Conservation (phyloP, 2,113 vertebrate species). For the Lycocorax pyrrhopterus region DNA sequence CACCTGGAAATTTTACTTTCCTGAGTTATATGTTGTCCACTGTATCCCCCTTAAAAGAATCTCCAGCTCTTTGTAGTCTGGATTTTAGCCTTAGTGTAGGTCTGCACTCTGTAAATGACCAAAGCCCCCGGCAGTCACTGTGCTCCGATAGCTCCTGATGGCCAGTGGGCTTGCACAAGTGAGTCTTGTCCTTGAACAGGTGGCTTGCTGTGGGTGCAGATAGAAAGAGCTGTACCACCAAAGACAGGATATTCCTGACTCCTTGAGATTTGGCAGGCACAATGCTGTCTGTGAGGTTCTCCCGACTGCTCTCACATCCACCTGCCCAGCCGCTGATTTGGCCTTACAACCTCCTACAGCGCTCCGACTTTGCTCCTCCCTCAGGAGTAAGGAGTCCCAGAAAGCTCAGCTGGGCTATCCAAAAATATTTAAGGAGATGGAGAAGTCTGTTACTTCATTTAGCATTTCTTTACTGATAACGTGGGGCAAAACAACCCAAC, state of each 20-base stretch:
- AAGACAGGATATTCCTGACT: neutral
- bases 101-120: neutral
- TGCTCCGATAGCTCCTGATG: accelerated
- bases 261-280: neutral
- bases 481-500: neutral
- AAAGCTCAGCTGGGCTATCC: neutral
- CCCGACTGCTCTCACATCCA: neutral
- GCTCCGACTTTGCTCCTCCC: accelerated
- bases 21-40: neutral
- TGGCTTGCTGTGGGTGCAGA: neutral
- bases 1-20: neutral
- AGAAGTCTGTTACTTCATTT: neutral
- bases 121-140: neutral
- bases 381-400: neutral
- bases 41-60: neutral
- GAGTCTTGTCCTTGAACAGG: neutral
- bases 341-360: neutral
- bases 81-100: neutral
- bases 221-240: neutral
- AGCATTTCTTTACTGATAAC: neutral
- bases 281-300: neutral
- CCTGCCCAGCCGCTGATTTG: neutral
- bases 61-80: neutral
- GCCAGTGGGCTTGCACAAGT: neutral
- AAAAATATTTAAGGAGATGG: neutral